These are phyloP conservation scores for Labeo calbasu DNA, from an alignment of 2,797 vertebrate species.

Conservation along the genomic window DNA sequence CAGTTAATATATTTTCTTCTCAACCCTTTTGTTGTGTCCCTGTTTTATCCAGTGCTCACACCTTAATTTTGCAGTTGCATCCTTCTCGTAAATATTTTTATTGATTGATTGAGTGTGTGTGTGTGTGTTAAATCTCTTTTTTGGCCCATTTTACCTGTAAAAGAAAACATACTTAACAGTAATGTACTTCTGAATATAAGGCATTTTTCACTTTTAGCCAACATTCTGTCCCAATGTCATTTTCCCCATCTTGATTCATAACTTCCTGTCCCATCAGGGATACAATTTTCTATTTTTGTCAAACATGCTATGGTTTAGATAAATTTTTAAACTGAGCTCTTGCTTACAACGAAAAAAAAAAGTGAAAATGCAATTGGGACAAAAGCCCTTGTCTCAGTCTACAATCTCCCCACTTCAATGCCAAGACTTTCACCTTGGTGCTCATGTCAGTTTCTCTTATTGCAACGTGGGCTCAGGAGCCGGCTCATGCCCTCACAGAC, in stretches of 20 bases:
- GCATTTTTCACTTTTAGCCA: neutral
- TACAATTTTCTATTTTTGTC: neutral
- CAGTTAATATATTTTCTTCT: neutral
- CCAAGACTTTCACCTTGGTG: slow-evolving; percentile 28
- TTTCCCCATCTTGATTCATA: neutral
- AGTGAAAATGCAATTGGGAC: neutral
- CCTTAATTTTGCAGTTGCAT: neutral
- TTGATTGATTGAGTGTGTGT: neutral
- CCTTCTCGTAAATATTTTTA: neutral
- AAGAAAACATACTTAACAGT: neutral
- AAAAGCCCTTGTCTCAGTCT: neutral
- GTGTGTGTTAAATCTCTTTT: neutral
- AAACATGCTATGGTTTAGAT: neutral
- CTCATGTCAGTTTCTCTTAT: slow-evolving; percentile 49
- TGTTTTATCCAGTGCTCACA: neutral
- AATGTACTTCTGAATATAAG: neutral
- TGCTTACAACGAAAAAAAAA: neutral
- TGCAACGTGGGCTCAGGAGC: slow-evolving; percentile 40
- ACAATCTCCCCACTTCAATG: neutral
- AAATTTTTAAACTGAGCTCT: neutral
- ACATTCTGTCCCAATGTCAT: neutral
- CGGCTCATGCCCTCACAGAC: slow-evolving; percentile 50
- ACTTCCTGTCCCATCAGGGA: neutral
- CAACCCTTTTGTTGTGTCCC: neutral
- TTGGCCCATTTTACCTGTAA: neutral